phyloP scores from a whole-genome alignment of 1,140 invertebrate species.

The Mya arenaria region DNA sequence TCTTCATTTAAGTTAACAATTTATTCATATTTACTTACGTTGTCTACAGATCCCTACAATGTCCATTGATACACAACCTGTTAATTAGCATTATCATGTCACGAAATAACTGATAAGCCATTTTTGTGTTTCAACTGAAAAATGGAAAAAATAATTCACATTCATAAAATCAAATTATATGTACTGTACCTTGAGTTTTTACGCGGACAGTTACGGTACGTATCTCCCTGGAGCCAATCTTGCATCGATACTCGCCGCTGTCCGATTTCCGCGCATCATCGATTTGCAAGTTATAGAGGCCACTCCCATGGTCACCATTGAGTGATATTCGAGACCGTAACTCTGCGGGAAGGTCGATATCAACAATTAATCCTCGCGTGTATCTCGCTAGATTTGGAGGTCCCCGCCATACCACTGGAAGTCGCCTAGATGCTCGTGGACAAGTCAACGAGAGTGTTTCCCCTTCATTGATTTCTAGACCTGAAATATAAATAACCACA shows the following conservation, averaged over 20 bases:
- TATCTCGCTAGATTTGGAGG: slow-evolving; percentile 27
- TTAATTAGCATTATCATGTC: not conserved
- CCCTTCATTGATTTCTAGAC: slow-evolving; percentile 45
- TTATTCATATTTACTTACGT: not conserved
- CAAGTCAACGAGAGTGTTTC: slow-evolving; percentile 52
- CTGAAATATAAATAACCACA: slow-evolving; percentile 20
- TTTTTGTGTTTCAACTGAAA: not conserved
- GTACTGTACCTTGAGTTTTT: slow-evolving; percentile 40
- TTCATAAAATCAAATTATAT: not conserved
- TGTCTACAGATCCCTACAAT: not conserved
- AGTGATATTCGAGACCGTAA: slow-evolving; percentile 35
- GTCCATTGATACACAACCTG: not conserved
- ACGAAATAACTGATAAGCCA: not conserved
- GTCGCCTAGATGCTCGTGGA: slow-evolving; percentile 8
- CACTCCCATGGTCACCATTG: slow-evolving; percentile 42
- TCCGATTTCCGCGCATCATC: slow-evolving; percentile 31
- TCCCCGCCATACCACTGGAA: slow-evolving; percentile 42
- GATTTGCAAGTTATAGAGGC: slow-evolving; percentile 47
- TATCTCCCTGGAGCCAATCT: slow-evolving; percentile 38
- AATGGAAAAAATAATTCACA: not conserved
- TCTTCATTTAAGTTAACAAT: not conserved
- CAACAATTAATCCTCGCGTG: slow-evolving; percentile 27
- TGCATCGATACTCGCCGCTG: slow-evolving; percentile 49
- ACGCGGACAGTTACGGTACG: slow-evolving; percentile 29
- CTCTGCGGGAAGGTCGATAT: slow-evolving; percentile 37